phyloP scores from a whole-genome alignment of 2,797 vertebrate species.

The Gambelia wislizenii region DNA sequence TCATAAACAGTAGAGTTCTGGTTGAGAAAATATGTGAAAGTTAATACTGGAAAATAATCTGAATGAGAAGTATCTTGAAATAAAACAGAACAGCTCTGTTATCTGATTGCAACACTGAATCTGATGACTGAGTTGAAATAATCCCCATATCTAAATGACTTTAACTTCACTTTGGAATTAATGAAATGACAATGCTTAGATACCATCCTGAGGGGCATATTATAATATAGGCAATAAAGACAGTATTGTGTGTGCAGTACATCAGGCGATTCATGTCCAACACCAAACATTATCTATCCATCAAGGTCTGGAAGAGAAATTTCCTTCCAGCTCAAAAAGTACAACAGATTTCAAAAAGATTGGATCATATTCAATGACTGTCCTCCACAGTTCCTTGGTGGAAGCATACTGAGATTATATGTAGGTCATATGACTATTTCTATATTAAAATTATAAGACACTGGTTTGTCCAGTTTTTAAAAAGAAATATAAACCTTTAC shows the following conservation, averaged over 20 bases:
- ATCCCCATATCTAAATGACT: background rate
- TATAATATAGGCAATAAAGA: background rate
- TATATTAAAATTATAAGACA: background rate
- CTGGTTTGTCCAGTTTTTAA: background rate
- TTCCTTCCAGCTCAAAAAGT: background rate
- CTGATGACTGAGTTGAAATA: background rate
- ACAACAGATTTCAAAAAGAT: background rate
- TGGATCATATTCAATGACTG: background rate
- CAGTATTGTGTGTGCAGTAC: background rate
- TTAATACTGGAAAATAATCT: background rate
- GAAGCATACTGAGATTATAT: background rate
- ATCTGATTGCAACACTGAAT: background rate
- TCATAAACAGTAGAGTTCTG: background rate
- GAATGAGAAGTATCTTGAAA: background rate
- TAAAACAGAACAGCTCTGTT: background rate
- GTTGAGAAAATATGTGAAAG: background rate
- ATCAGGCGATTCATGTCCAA: background rate
- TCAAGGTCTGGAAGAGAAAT: background rate
- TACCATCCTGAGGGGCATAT: background rate
- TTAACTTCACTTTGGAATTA: slow-evolving; percentile 9
- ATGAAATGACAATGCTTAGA: background rate
- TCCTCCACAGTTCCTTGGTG: background rate
- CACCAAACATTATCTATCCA: background rate
- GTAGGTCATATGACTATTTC: background rate
- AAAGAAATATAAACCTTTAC: slow-evolving; percentile 9